phyloP scores from a whole-genome alignment of 2,797 vertebrate genomes.

The Molossus alvarezi region DNA sequence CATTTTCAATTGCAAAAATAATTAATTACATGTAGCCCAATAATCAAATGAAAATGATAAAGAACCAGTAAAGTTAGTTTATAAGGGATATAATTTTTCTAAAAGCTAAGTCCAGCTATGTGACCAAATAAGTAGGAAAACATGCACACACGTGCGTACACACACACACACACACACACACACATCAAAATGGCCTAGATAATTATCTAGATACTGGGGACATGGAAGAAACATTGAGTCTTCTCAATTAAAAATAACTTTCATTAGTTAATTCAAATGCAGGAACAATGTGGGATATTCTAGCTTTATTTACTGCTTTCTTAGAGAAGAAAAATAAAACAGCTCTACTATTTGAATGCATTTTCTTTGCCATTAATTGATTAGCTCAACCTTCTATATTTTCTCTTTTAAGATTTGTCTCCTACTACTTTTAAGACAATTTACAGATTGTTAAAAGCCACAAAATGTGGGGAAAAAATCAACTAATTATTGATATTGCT shows the following conservation, averaged over 20 bases:
- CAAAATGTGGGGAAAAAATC: not conserved
- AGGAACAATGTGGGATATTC: not conserved
- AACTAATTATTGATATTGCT: not conserved
- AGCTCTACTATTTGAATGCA: not conserved
- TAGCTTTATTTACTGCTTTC: constrained; percentile 23
- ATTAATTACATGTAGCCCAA: too few relatives aligned
- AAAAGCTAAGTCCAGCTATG: too few relatives aligned
- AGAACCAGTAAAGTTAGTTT: too few relatives aligned
- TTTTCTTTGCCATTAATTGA: not conserved
- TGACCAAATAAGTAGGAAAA: too few relatives aligned
- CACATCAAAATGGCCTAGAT: not conserved
- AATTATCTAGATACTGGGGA: not conserved
- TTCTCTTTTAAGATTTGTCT: not conserved
- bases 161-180: not conserved
- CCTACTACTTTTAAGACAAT: not conserved
- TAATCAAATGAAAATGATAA: too few relatives aligned
- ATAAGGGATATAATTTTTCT: too few relatives aligned
- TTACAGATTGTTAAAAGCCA: constrained; percentile 42
- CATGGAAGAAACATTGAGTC: not conserved
- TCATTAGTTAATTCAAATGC: constrained; percentile 35
- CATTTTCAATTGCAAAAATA: not conserved
- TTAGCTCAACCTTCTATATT: not conserved
- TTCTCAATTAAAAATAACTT: constrained; percentile 7
- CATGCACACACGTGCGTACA: too few relatives aligned
- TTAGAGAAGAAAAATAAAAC: not conserved